A percentile compares a stretch with the other conserved stretches of the same genome.
These are phyloP conservation scores for Drosophila athabasca DNA, from an alignment of 1,140 invertebrate genomes.

Conservation along the genomic window DNA sequence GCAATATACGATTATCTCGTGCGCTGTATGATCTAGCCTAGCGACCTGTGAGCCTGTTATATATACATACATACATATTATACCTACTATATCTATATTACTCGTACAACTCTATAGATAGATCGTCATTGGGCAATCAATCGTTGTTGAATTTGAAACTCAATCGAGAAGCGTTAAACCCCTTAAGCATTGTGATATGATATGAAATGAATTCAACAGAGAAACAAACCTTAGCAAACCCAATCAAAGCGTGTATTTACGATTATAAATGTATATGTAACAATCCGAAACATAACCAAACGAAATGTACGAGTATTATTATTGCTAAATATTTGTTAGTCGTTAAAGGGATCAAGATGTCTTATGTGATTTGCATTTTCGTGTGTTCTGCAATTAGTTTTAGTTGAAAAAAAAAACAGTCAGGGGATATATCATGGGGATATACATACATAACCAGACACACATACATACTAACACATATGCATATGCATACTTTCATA, in stretches of 20 bases:
- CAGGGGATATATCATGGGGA: background rate
- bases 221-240: constrained; percentile 7
- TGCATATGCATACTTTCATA: constrained; percentile 2
- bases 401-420: constrained; percentile 12
- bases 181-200: constrained; percentile 65
- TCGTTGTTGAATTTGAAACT: constrained; percentile 45
- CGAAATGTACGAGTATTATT: too few relatives aligned
- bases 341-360: too few relatives aligned
- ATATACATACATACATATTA: background rate
- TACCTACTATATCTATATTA: too few relatives aligned
- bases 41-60: constrained; percentile 22
- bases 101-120: constrained; percentile 25
- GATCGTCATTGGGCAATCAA: constrained; percentile 63
- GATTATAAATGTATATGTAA: background rate
- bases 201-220: constrained; percentile 14
- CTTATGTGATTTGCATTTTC: too few relatives aligned
- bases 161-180: constrained; percentile 15
- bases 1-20: constrained; percentile 25
- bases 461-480: constrained; percentile 3
- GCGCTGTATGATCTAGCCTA: constrained; percentile 13
- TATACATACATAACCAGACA: background rate
- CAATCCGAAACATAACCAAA: too few relatives aligned
- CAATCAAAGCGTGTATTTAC: constrained; percentile 43
- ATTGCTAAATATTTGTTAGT: too few relatives aligned
- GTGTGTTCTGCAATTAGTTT: too few relatives aligned